Base-by-base conservation (phyloP, 1,140 invertebrate genomes). In the Pseudomyrmex cubaensis region DNA sequence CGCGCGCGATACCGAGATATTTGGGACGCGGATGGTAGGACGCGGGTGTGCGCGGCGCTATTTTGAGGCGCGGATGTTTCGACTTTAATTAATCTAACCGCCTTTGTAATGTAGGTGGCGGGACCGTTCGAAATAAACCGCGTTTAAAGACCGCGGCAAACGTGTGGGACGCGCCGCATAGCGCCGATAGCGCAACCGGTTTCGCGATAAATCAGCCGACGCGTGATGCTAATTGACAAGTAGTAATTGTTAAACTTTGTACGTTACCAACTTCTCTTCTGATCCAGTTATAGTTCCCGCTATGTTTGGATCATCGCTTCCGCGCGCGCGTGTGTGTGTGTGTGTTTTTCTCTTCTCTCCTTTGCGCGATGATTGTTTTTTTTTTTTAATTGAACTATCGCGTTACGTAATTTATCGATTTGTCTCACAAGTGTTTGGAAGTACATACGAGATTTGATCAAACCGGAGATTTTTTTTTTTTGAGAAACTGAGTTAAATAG, bases 41-140 rank as follows among this genome's bases (percentile, higher is more conserved):
- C 85, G 82, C 86, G n/a, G 25, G 54, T 5, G 17, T 35, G 35
- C 54, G 63, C 50, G 76, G 17, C 56, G 59, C 50, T 88, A 87
- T 88, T 88, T 87, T 66, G 70, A 64, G 87, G 75, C 69, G 83
- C 85, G 76, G 87, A 87, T 85, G 75, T 76, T 87, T 87, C 75
- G 85, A 67, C 75, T 85, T 84, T 88, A 85, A 87, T 88, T 85
- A 85, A 87, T 87, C 75, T 35, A 76, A 63, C 72, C 52, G 62
- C 64, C 82, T 87, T 87, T 87, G 74, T 77, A 70, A 80, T 72
- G 56, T 61, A 57, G 44, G 76, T 57, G 64, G 54, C 54, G 20
- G 35, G 44, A 54, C 46, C 54, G 64, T 80, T 80, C 44, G 76
- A 80, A 80, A 80, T 80, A 80, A 35, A 80, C 66, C 66, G 66